Conservation (phyloP, 1,140 invertebrate species). For the Lordiphosa clarofinis region DNA sequence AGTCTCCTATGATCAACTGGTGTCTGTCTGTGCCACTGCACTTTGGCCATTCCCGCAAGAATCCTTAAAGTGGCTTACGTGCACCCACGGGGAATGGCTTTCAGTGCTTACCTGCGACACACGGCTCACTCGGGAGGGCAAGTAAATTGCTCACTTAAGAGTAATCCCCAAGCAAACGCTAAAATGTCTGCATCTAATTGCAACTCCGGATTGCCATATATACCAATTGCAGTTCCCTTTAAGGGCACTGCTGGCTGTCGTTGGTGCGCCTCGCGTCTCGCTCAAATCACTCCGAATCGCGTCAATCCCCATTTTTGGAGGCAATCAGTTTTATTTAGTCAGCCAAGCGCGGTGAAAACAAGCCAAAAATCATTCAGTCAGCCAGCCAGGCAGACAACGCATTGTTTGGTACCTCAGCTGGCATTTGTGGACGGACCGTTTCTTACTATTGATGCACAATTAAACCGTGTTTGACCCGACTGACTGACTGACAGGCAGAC, state of each 20-base stretch:
- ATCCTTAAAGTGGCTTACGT: too few species aligned
- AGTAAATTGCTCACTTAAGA: constrained; percentile 21
- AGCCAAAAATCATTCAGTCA: constrained; percentile 26
- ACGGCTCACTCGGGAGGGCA: too few species aligned
- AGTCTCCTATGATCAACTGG: too few species aligned
- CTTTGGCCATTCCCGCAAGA: too few species aligned
- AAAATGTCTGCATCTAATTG: constrained; percentile 1
- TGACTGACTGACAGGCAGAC: constrained; percentile 21
- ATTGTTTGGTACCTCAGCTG: constrained; percentile 30
- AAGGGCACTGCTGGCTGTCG: neutral
- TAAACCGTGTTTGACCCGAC: constrained; percentile 42
- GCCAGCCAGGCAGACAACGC: constrained; percentile 14
- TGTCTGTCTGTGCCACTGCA: too few species aligned
- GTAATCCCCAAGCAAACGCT: constrained; percentile 16
- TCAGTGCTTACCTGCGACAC: too few species aligned
- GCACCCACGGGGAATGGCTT: too few species aligned
- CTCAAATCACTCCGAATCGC: neutral
- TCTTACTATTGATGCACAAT: constrained; percentile 57
- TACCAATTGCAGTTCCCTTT: neutral
- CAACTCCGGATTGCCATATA: neutral
- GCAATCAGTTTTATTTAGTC: constrained; percentile 25
- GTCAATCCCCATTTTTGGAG: constrained; percentile 9
- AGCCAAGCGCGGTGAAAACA: constrained; percentile 28
- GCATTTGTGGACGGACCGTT: constrained; percentile 7
- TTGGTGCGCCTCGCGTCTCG: constrained; percentile 2